Conservation (phyloP, 2,888 invertebrate genomes). For the Napeogenes sylphis region DNA sequence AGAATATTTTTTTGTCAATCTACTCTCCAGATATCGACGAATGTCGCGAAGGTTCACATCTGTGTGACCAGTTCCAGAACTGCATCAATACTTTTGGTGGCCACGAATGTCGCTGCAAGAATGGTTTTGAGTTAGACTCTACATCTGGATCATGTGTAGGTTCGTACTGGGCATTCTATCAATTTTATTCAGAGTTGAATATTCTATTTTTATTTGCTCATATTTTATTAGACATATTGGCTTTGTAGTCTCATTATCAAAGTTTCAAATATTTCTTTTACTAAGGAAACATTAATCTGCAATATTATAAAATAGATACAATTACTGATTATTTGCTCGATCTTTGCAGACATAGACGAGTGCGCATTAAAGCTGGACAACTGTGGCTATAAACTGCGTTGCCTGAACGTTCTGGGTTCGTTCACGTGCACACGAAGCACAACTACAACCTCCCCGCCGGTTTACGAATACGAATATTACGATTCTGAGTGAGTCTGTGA, state of each 20-base stretch:
- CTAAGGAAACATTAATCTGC: too few relatives aligned
- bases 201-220: too few relatives aligned
- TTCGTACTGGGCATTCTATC: slow-evolving; percentile 34
- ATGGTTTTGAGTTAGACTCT: slow-evolving; percentile 64
- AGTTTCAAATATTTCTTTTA: too few relatives aligned
- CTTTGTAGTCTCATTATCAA: background rate
- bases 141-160: slow-evolving; percentile 64
- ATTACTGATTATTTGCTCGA: too few relatives aligned
- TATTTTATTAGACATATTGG: too few relatives aligned
- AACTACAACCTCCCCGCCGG: slow-evolving; percentile 31
- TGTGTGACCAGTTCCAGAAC: slow-evolving; percentile 71
- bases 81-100: slow-evolving; percentile 73
- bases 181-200: too few relatives aligned
- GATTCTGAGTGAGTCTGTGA: slow-evolving; percentile 53
- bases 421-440: slow-evolving; percentile 84
- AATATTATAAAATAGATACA: too few relatives aligned
- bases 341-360: slow-evolving; percentile 81
- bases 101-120: slow-evolving; percentile 72
- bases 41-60: slow-evolving; percentile 78
- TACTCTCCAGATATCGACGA: slow-evolving; percentile 87
- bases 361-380: slow-evolving; percentile 76
- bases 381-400: slow-evolving; percentile 77
- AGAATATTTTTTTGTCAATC: background rate
- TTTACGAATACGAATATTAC: slow-evolving; percentile 61
- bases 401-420: slow-evolving; percentile 94